A percentile compares a stretch with the other conserved stretches of the same genome.
These are phyloP conservation scores for Steatocranus sp. DNA, from an alignment of 2,797 vertebrate species.

Conservation along the genomic window DNA sequence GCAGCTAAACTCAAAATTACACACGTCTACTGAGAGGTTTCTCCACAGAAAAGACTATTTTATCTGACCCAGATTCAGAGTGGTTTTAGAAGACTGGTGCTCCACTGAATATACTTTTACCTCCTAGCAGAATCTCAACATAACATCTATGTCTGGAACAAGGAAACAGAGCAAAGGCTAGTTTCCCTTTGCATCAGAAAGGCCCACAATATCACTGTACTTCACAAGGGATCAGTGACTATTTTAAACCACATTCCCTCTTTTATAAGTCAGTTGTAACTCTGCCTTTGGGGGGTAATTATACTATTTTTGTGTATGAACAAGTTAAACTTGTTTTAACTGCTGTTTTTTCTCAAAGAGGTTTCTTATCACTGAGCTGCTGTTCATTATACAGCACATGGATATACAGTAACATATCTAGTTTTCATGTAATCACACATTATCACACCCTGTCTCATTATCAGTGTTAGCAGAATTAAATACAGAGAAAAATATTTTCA, in stretches of 20 bases:
- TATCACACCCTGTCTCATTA: not conserved
- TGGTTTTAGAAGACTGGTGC: not conserved
- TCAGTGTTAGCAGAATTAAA: not conserved
- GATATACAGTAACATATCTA: not conserved
- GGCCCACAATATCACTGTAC: not conserved
- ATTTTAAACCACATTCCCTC: not conserved
- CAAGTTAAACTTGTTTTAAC: not conserved
- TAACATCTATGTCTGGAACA: not conserved
- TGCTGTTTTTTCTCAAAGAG: not conserved
- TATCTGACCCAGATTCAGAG: slow-evolving; percentile 40
- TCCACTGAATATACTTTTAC: slow-evolving; percentile 1
- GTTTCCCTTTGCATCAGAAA: not conserved
- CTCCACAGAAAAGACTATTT: not conserved
- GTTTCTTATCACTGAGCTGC: not conserved
- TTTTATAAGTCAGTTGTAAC: not conserved
- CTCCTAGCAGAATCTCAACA: not conserved
- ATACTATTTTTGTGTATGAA: not conserved
- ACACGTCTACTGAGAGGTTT: slow-evolving; percentile 2
- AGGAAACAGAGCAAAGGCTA: not conserved
- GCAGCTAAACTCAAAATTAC: slow-evolving; percentile 11
- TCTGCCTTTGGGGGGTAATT: not conserved
- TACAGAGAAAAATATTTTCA: not conserved
- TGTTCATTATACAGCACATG: not conserved
- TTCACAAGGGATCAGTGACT: not conserved
- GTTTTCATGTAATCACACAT: not conserved